Evolutionary conservation across 2,113 vertebrate genomes (phyloP).

Genomic region (Atlantisia rogersi): DNA sequence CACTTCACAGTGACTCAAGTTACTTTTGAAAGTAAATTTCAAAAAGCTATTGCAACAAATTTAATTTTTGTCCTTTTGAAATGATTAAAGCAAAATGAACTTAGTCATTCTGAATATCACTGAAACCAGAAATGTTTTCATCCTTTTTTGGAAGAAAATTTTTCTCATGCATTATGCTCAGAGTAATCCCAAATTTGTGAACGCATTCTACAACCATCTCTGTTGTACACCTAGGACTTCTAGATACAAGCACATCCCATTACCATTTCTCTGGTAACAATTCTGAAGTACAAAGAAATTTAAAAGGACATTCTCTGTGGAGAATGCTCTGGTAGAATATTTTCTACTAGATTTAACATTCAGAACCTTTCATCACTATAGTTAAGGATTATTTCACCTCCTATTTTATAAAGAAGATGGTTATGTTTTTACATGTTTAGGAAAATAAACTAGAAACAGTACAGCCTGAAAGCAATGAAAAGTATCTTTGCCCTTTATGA

Average conservation of each 20-base stretch:
- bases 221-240: background rate
- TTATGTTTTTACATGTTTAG: background rate
- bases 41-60: background rate
- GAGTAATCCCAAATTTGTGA: background rate
- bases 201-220: background rate
- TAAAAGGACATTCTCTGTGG: background rate
- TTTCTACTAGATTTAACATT: background rate
- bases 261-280: background rate
- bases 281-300: background rate
- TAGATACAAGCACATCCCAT: background rate
- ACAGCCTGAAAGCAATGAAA: background rate
- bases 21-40: background rate
- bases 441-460: background rate
- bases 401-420: background rate
- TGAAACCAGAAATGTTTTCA: background rate
- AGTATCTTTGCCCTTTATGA: background rate
- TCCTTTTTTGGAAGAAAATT: rapidly evolving
- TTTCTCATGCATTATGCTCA: background rate
- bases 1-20: background rate
- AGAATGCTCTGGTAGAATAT: background rate
- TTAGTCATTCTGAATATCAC: background rate
- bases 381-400: background rate
- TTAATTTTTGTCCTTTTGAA: background rate
- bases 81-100: background rate
- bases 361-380: background rate